These are phyloP conservation scores for Scaeva pyrastri DNA, from an alignment of 2,888 invertebrate species.

Conservation along the genomic window DNA sequence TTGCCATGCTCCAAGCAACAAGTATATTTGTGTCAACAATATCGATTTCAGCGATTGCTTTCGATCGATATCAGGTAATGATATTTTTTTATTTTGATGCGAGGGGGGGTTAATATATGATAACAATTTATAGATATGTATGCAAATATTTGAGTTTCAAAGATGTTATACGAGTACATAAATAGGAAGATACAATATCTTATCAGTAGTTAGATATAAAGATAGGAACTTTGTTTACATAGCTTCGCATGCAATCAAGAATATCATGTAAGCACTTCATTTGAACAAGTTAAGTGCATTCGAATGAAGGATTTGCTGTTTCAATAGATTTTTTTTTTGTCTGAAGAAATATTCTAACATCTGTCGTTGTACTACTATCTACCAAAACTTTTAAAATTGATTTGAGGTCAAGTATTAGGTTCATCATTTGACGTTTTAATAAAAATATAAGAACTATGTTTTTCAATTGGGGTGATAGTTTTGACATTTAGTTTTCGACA, in stretches of 20 bases:
- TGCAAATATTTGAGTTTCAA: background rate
- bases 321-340: background rate
- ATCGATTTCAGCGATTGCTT: slow-evolving; percentile 95
- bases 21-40: slow-evolving; percentile 97
- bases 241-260: slow-evolving; percentile 12
- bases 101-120: background rate
- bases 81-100: slow-evolving; percentile 9
- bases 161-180: too few species aligned
- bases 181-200: background rate
- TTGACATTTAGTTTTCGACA: too few species aligned
- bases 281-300: slow-evolving; percentile 44
- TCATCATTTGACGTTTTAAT: too few species aligned
- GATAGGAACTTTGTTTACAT: background rate
- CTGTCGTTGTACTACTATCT: background rate
- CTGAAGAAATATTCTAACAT: background rate
- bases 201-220: background rate
- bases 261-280: slow-evolving; percentile 46
- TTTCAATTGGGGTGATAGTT: too few species aligned
- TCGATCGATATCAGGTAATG: slow-evolving; percentile 92
- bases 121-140: background rate
- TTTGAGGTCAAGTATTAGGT: too few species aligned
- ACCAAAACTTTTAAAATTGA: too few species aligned
- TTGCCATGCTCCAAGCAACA: slow-evolving; percentile 93
- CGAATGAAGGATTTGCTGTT: slow-evolving; percentile 6
- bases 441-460: too few species aligned